Base-by-base conservation (phyloP, 2,113 vertebrate species). In the Colossoma macropomum region DNA sequence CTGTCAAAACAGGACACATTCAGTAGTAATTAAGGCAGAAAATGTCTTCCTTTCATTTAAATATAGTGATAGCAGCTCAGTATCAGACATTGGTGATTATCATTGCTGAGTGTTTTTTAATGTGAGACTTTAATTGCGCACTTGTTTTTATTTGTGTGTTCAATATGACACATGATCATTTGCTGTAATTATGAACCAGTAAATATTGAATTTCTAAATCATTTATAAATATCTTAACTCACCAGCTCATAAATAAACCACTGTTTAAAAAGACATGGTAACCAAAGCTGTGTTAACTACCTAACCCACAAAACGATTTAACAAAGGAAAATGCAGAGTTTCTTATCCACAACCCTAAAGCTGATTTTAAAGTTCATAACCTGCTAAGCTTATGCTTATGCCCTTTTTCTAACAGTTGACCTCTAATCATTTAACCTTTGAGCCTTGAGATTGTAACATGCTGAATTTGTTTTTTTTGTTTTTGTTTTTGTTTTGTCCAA, bases 381-480 rank as follows among this genome's bases (percentile, higher is more conserved):
- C 85, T 94, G 93, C 90, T 94, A 94, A 95, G 93, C 91, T 23
- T 81, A 90, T 83, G 92, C 90, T 93, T 48, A 83, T 93, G 88
- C 92, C 91, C 91, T 94, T 90, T 82, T 78, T 92, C 92, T 95
- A 95, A 95, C 92, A 88, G 93, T 90, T 96, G 94, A 96, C 94
- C 90, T 94, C 94, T 95, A 94, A 96, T 93, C 90, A 93, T 94
- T 95, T 95, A 94, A 96, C 93, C 89, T 94, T 94, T 96, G 90
- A 94, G 90, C 93, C 95, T 95, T 92, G 94, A 93, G 94, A 95
- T 93, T 89, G 89, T 94, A 94, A 94, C 93, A 90, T 94, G 92
- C 94, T 91, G 92, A 93, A 95, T 95, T 94, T 96, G 94, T 66
- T 52, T 78, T 65, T 48, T 48, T 10, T 48, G 28, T 76, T 41